Conservation (phyloP, 2,113 vertebrate genomes). For the Canis aureus region DNA sequence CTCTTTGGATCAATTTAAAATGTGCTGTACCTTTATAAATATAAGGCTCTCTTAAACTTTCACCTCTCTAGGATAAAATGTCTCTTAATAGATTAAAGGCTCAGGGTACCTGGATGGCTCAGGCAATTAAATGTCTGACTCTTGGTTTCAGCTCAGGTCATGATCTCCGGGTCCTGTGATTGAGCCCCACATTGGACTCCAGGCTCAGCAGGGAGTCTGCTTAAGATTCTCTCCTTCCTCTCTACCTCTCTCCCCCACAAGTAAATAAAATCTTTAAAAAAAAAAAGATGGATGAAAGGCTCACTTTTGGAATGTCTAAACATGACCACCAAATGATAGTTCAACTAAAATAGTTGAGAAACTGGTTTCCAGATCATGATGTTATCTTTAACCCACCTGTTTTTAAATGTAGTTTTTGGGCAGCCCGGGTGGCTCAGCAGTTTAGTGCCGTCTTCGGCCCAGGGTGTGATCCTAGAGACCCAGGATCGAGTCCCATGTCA, state of each 20-base stretch:
- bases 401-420: background rate
- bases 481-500: no score
- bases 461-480: no score
- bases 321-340: slow-evolving; percentile 9
- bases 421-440: no score
- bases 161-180: background rate
- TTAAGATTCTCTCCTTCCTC: background rate
- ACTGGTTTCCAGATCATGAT: slow-evolving; percentile 56
- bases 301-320: background rate
- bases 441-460: no score
- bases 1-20: slow-evolving; percentile 32
- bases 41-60: background rate
- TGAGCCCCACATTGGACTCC: background rate
- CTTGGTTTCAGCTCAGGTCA: background rate
- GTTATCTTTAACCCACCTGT: background rate
- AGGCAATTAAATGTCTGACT: background rate
- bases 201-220: background rate
- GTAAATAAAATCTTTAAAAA: background rate
- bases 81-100: background rate
- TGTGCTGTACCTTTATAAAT: background rate
- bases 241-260: background rate
- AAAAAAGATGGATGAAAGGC: background rate
- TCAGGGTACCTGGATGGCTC: background rate
- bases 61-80: background rate
- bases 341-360: background rate